Evolutionary conservation across 1,140 invertebrate genomes (phyloP).

Genomic region (Drosophila albomicans): DNA sequence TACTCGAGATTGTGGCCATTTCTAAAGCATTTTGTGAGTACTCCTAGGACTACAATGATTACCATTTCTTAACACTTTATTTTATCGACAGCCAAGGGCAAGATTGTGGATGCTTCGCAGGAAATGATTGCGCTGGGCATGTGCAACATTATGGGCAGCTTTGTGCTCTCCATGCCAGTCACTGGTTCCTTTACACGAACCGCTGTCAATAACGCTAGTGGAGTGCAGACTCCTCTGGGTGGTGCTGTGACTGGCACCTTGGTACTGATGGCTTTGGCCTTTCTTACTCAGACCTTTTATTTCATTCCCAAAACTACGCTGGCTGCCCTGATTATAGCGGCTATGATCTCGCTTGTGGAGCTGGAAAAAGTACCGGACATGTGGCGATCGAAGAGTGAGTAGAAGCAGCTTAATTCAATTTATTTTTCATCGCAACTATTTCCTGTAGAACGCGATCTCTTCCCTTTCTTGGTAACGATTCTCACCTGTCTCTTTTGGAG

Average conservation of each 20-base stretch:
- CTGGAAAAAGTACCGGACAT: conserved; percentile 90
- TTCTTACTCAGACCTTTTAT: conserved; percentile 90
- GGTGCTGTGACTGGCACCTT: conserved; percentile 91
- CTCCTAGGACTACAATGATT: too few species aligned
- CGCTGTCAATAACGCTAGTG: conserved; percentile 96
- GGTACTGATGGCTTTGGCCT: conserved; percentile 89
- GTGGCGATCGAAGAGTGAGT: conserved; percentile 93
- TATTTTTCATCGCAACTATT: neutral
- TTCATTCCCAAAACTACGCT: conserved; percentile 92
- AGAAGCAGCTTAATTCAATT: neutral
- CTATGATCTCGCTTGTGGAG: conserved; percentile 93
- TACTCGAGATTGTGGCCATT: conserved; percentile 93
- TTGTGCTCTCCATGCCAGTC: conserved; percentile 94
- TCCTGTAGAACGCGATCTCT: conserved; percentile 89
- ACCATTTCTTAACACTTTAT: neutral
- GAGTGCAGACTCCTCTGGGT: conserved; percentile 94
- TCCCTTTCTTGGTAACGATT: conserved; percentile 91
- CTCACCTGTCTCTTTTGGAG: conserved; percentile 90
- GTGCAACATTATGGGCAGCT: conserved; percentile 94
- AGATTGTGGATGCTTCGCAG: conserved; percentile 92
- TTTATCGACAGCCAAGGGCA: conserved; percentile 90
- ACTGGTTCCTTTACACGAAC: conserved; percentile 96
- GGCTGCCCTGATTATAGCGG: conserved; percentile 91
- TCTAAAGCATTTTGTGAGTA: conserved; percentile 92
- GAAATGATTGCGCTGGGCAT: conserved; percentile 93